phyloP scores from a whole-genome alignment of 2,888 invertebrate genomes.

The Steromphala cineraria region DNA sequence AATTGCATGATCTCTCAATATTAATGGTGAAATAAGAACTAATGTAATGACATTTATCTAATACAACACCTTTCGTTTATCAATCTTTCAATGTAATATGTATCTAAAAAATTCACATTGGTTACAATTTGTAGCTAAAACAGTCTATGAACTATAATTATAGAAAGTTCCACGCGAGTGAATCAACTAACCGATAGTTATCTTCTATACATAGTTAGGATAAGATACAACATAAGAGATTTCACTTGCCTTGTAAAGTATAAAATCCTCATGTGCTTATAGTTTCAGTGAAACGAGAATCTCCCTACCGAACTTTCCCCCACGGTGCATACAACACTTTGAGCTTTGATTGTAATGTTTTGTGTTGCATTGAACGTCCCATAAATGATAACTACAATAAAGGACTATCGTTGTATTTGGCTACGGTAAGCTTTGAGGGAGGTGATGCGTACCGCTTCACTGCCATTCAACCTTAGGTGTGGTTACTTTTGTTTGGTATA shows the following conservation, averaged over 20 bases:
- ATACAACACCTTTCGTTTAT: too few species aligned
- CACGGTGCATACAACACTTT: background rate
- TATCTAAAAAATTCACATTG: too few species aligned
- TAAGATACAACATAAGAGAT: background rate
- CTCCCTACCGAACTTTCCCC: background rate
- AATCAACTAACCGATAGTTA: background rate
- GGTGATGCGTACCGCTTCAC: background rate
- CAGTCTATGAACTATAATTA: too few species aligned
- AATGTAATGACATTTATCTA: too few species aligned
- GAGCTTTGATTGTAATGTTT: background rate
- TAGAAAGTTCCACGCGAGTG: too few species aligned
- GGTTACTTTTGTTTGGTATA: conserved; percentile 15
- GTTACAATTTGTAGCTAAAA: too few species aligned
- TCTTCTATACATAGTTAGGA: background rate
- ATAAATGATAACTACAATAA: background rate
- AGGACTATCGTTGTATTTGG: background rate
- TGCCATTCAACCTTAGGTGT: conserved; percentile 8
- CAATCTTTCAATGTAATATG: too few species aligned
- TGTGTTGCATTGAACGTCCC: background rate
- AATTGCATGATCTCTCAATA: too few species aligned
- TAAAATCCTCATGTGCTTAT: background rate
- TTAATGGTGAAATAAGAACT: too few species aligned
- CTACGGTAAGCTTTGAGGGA: background rate
- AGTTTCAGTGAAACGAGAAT: background rate
- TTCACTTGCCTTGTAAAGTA: background rate